Conservation (phyloP, 2,113 vertebrate species). For the Junco hyemalis region DNA sequence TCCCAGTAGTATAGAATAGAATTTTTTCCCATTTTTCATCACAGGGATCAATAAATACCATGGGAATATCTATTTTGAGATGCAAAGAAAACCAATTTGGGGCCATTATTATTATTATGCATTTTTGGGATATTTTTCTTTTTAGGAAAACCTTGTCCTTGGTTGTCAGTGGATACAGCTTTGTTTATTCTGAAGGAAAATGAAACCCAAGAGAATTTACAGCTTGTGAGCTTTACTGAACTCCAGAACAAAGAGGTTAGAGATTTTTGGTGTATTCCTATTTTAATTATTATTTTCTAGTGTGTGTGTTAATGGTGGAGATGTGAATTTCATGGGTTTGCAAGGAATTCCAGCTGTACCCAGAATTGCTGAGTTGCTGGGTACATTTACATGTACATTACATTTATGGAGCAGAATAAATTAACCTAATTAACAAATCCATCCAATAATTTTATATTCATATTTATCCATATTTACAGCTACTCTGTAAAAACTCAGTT, state of each 20-base stretch:
- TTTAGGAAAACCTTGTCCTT: conserved; percentile 76
- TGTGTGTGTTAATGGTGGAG: background rate
- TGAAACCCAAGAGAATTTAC: conserved; percentile 78
- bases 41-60: background rate
- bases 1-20: background rate
- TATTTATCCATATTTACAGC: too few relatives aligned
- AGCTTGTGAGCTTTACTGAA: conserved; percentile 84
- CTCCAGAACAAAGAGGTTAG: conserved; percentile 83
- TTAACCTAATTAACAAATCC: too few relatives aligned
- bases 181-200: conserved; percentile 81
- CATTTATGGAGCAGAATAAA: too few relatives aligned
- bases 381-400: background rate
- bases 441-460: too few relatives aligned
- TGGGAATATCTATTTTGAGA: background rate
- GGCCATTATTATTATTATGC: background rate
- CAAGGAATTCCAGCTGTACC: background rate
- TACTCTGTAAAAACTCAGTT: background rate
- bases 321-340: background rate
- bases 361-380: background rate
- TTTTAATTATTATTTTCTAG: background rate
- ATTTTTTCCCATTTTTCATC: background rate
- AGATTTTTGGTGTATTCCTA: background rate
- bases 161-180: conserved; percentile 86
- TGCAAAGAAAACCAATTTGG: background rate
- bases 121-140: background rate